These are phyloP conservation scores for Neodontobutis hainanensis DNA, from an alignment of 2,113 vertebrate genomes.

Conservation along the genomic window DNA sequence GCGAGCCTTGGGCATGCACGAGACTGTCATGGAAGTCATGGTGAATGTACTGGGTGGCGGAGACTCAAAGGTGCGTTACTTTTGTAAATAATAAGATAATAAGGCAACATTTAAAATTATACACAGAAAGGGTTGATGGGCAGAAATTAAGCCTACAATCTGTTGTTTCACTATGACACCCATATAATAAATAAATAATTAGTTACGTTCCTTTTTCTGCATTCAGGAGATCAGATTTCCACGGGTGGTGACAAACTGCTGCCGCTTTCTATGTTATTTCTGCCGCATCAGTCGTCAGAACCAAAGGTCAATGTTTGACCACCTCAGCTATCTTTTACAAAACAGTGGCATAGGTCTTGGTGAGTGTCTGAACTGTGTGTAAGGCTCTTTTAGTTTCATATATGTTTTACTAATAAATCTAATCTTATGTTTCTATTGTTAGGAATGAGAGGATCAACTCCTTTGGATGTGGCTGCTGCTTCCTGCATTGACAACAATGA, in stretches of 20 bases:
- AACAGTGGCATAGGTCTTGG: slow-evolving; percentile 93
- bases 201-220: not conserved
- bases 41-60: slow-evolving; percentile 92
- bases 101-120: too few relatives aligned
- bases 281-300: slow-evolving; percentile 94
- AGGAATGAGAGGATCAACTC: slow-evolving; percentile 95
- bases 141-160: not conserved
- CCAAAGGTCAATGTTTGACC: slow-evolving; percentile 94
- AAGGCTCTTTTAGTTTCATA: not conserved
- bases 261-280: slow-evolving; percentile 94
- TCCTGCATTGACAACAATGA: slow-evolving; percentile 96
- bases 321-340: slow-evolving; percentile 90
- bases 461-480: slow-evolving; percentile 91
- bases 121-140: not conserved
- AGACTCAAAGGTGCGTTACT: slow-evolving; percentile 87
- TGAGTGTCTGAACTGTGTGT: slow-evolving; percentile 54
- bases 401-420: slow-evolving; percentile 2
- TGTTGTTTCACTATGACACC: not conserved
- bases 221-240: slow-evolving; percentile 91
- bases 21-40: slow-evolving; percentile 97
- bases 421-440: slow-evolving; percentile 3
- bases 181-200: not conserved
- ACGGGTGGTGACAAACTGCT: slow-evolving; percentile 95
- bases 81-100: not conserved
- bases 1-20: slow-evolving; percentile 93